A percentile compares a stretch with the other conserved stretches of the same genome.
phyloP scores from a whole-genome alignment of 2,797 vertebrate genomes.

The Myotis findleyi region DNA sequence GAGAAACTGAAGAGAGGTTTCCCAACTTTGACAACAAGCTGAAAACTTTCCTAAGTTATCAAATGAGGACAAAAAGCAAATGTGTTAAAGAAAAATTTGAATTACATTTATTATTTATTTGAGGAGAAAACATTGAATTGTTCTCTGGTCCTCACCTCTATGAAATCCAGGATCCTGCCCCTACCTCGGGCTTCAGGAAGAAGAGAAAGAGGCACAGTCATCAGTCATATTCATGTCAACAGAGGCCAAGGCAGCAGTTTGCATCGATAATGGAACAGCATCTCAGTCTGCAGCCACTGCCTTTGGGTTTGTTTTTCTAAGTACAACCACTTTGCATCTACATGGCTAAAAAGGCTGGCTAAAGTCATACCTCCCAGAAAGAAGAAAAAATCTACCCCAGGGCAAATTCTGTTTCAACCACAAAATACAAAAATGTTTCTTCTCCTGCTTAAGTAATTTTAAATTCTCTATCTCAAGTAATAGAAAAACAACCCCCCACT shows the following conservation, averaged over 20 bases:
- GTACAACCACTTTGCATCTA: not conserved
- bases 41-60: not conserved
- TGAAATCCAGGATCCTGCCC: not conserved
- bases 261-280: not conserved
- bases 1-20: not conserved
- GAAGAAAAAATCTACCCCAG: not conserved
- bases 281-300: not conserved
- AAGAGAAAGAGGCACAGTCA: not conserved
- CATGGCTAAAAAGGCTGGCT: not conserved
- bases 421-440: constrained; percentile 10
- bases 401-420: not conserved
- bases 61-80: not conserved
- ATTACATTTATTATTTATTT: not conserved
- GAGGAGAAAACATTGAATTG: not conserved
- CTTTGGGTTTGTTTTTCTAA: not conserved
- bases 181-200: not conserved
- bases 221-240: not conserved
- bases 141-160: not conserved
- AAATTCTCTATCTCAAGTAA: not conserved
- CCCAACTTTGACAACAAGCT: not conserved
- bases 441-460: not conserved
- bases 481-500: not conserved
- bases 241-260: not conserved
- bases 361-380: not conserved
- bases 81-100: not conserved